Conservation (phyloP, 1,140 invertebrate species). For the Scaptomyza hsui region DNA sequence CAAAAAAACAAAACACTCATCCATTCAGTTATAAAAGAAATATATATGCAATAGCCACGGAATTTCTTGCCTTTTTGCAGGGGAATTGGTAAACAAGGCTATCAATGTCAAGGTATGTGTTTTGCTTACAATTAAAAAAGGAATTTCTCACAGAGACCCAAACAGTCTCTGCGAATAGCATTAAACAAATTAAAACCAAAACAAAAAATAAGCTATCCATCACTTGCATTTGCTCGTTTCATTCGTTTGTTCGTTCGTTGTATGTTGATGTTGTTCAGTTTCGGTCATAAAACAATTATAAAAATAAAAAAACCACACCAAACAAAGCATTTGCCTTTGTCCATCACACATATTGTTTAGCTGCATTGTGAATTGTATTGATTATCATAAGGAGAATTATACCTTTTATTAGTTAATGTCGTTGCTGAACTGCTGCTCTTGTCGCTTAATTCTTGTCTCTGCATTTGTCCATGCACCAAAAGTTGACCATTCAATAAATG, state of each 20-base stretch:
- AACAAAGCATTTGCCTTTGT: conserved; percentile 41
- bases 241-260: conserved; percentile 62
- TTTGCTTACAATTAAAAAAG: conserved; percentile 75
- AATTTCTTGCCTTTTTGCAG: conserved; percentile 90
- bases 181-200: conserved; percentile 29
- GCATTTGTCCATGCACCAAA: conserved; percentile 45
- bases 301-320: background rate
- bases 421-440: conserved; percentile 21
- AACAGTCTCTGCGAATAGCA: conserved; percentile 18
- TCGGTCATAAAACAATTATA: conserved; percentile 10
- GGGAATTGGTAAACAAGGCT: conserved; percentile 99
- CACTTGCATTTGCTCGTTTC: conserved; percentile 77
- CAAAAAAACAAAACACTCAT: conserved; percentile 35
- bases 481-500: conserved; percentile 26
- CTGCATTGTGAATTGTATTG: conserved; percentile 21
- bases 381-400: conserved; percentile 9
- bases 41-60: conserved; percentile 83
- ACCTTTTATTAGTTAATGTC: conserved; percentile 15
- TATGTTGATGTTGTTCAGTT: conserved; percentile 63
- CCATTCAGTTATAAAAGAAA: conserved; percentile 68
- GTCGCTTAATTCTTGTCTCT: conserved; percentile 28
- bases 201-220: conserved; percentile 44
- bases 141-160: conserved; percentile 36
- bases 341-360: conserved; percentile 21
- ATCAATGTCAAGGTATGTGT: conserved; percentile 99